phyloP scores from a whole-genome alignment of 1,140 invertebrate genomes.

The Hermetia illucens region DNA sequence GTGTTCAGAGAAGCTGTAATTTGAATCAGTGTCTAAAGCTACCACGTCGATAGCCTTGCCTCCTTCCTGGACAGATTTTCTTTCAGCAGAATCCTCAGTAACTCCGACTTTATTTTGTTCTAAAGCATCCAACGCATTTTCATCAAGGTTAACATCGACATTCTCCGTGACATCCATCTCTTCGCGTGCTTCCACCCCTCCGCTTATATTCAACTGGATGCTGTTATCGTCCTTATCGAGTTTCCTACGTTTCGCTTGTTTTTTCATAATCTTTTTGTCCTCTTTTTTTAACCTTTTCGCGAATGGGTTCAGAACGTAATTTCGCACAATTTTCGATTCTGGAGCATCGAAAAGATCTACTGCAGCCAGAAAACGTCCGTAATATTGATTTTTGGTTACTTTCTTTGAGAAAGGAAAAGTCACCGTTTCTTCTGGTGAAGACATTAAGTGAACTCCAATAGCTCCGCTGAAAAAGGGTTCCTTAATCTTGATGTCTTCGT shows the following conservation, averaged over 20 bases:
- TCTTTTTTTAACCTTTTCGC: too few species aligned
- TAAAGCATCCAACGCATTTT: too few species aligned
- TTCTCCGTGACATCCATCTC: too few species aligned
- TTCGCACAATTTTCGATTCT: too few species aligned
- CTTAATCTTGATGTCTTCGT: slow-evolving; percentile 12
- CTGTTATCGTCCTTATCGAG: too few species aligned
- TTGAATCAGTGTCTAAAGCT: slow-evolving; percentile 18
- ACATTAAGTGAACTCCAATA: slow-evolving; percentile 5
- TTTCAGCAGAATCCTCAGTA: slow-evolving; percentile 12
- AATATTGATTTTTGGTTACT: slow-evolving; percentile 10
- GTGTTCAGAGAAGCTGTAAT: slow-evolving; percentile 28
- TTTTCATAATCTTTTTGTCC: too few species aligned
- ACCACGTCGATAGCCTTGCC: neutral
- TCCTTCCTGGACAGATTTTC: neutral
- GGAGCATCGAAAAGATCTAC: too few species aligned
- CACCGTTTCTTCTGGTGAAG: slow-evolving; percentile 4
- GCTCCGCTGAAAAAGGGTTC: neutral
- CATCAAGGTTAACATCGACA: too few species aligned
- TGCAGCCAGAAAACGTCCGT: slow-evolving; percentile 16
- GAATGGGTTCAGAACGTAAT: too few species aligned
- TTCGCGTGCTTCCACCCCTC: too few species aligned
- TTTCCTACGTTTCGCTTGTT: too few species aligned
- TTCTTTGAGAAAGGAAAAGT: slow-evolving; percentile 6
- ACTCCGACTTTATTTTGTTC: neutral
- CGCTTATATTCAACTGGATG: too few species aligned